A percentile compares a stretch with the other conserved stretches of the same genome.
phyloP scores from a whole-genome alignment of 2,113 vertebrate species.

The Muscicapa adusta region DNA sequence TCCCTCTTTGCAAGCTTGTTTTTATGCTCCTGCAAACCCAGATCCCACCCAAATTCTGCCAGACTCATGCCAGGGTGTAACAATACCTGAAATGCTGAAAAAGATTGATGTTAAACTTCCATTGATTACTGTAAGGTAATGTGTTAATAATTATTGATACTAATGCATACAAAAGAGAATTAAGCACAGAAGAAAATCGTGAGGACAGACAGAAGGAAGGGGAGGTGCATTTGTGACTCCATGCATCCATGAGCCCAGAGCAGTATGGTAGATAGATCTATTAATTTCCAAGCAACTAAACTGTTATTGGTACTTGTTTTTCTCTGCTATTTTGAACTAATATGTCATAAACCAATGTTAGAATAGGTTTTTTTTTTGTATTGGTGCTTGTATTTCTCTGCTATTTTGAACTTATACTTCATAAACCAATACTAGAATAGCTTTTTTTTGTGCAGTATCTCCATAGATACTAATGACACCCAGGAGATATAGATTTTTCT shows the following conservation, averaged over 20 bases:
- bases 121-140: constrained; percentile 41
- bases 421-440: neutral
- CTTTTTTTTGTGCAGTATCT: neutral
- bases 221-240: neutral
- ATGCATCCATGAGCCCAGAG: neutral
- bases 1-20: neutral
- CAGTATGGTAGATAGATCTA: neutral
- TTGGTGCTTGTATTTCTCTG: neutral
- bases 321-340: neutral
- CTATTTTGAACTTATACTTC: neutral
- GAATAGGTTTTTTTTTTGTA: neutral
- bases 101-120: constrained; percentile 52
- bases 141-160: constrained; percentile 49
- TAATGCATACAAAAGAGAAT: neutral
- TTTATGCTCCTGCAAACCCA: neutral
- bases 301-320: neutral
- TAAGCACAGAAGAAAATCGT: neutral
- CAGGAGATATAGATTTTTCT: constrained; percentile 34
- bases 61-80: constrained; percentile 5
- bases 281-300: constrained; percentile 11
- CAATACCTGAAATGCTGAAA: neutral
- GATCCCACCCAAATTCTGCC: constrained; percentile 16
- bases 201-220: neutral
- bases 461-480: constrained; percentile 37
- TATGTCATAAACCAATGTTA: neutral